Evolutionary conservation across 2,888 invertebrate genomes (phyloP).

Genomic region (Apodemia duryi): DNA sequence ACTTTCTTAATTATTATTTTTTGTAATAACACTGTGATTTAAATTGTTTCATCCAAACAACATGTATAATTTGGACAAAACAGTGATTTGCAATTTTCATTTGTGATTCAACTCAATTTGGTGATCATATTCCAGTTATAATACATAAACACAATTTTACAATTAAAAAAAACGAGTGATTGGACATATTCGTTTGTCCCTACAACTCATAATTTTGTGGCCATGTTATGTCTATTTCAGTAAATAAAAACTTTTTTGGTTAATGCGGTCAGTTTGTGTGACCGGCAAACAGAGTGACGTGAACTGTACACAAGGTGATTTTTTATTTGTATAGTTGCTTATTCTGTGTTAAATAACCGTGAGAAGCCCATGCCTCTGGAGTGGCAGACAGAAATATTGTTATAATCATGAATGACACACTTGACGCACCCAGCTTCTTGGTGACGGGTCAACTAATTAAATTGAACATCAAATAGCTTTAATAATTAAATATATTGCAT

Average conservation of each 20-base stretch:
- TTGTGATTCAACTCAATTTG: not conserved
- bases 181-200: not conserved
- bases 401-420: conserved; percentile 68
- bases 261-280: conserved; percentile 38
- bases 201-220: not conserved
- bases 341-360: conserved; percentile 73
- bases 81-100: not conserved
- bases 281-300: conserved; percentile 69
- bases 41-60: not conserved
- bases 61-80: not conserved
- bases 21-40: too few species aligned
- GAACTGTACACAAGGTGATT: conserved; percentile 75
- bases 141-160: not conserved
- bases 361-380: conserved; percentile 59
- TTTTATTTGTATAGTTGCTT: conserved; percentile 69
- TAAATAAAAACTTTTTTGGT: not conserved
- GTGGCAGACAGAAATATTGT: conserved; percentile 36
- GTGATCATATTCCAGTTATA: conserved; percentile 26
- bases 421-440: conserved; percentile 45
- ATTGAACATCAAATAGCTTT: conserved; percentile 1
- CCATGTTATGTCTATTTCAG: conserved; percentile 41
- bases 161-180: not conserved
- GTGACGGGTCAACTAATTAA: conserved; percentile 49
- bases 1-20: too few species aligned
- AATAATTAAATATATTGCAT: not conserved